These are phyloP conservation scores for Eledone cirrhosa DNA, from an alignment of 2,888 invertebrate genomes.

Conservation along the genomic window DNA sequence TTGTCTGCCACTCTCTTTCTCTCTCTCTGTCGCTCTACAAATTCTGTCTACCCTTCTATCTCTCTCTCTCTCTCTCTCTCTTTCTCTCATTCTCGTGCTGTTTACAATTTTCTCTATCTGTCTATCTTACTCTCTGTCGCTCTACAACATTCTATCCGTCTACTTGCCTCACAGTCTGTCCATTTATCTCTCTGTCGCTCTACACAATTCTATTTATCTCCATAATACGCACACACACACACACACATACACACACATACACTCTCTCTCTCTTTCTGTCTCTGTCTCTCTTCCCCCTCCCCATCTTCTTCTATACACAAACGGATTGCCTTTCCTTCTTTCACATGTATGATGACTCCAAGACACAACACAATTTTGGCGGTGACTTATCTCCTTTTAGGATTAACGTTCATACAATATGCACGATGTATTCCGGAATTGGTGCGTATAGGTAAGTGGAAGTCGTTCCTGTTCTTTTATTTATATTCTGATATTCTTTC, in stretches of 20 bases:
- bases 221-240: no score
- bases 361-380: conserved; percentile 42
- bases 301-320: neutral
- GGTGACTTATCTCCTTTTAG: conserved; percentile 40
- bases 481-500: no score
- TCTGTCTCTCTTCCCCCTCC: neutral
- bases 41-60: neutral
- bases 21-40: neutral
- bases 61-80: conserved; percentile 5
- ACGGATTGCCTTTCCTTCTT: conserved; percentile 20
- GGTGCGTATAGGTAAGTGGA: conserved; percentile 40
- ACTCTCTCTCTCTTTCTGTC: no score
- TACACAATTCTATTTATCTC: no score
- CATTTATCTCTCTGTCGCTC: neutral
- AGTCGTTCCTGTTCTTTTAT: neutral
- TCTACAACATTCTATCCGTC: no score
- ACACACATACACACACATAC: no score
- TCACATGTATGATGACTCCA: conserved; percentile 39
- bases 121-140: no score
- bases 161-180: neutral
- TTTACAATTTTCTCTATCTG: no score
- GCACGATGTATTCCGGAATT: conserved; percentile 40
- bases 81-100: neutral
- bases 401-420: conserved; percentile 41
- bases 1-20: neutral